Evolutionary conservation across 92 coral and sea anemone genomes (phyloP), one percentile per base, ranked within the genome.

Genomic region (Palythoa grandiflora): DNA sequence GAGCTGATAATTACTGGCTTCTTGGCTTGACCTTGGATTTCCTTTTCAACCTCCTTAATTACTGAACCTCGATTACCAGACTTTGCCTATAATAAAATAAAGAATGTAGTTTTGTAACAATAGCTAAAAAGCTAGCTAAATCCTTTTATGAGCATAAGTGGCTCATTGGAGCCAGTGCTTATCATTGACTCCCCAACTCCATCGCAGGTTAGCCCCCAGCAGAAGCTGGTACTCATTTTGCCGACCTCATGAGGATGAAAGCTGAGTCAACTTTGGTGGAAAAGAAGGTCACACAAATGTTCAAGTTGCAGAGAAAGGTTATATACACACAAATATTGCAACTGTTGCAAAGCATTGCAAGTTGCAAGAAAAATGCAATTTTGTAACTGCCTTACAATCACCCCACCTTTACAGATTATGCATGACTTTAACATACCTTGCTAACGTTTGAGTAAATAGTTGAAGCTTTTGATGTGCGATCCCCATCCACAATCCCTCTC

Each of bases 401-500:
- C 17, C 35, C 28, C 6, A 63, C 71, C 6, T 17, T 14, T 17
- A 63, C 6, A 63, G 14, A 5, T 6, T 16, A 16, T n/a, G 9
- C 4, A 16, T 1, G 17, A 65, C 28, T n/a, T 16, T 13, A 1
- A 37, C 28, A 65, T 60, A 88, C 93, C 91, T 77, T 89, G 52
- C 52, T 86, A 3, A 76, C 86, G 2, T 66, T 88, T 39, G 85
- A 75, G 48, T 84, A 75, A 48, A 47, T 28, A 48, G 75, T 81
- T 5, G 86, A 83, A 14, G 77, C 92, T n/a, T 44, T 55, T 14
- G 92, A 65, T 38, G 37, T 65, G 8, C 73, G 85, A 51, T 85
- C 92, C 10, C 85, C 87, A 35, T 95, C 96, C 17, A 79, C 93
- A 50, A 95, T 65, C 72, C 96, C 93, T 80, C 61, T 93, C 36